Evolutionary conservation across 2,797 vertebrate genomes (phyloP).

Genomic region (Macroramphosus scolopax): DNA sequence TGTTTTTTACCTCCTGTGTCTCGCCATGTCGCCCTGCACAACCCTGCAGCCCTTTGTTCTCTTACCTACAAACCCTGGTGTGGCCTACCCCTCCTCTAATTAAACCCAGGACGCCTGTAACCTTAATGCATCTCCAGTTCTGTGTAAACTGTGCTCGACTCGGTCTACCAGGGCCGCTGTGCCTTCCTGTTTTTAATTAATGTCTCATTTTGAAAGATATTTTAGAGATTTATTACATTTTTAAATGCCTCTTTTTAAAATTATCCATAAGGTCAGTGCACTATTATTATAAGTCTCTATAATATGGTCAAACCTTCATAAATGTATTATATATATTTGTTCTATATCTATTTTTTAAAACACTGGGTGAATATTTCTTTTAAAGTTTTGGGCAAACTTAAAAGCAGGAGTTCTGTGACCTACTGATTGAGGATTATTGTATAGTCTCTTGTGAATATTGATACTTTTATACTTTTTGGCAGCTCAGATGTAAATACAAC

Average conservation of each 20-base stretch:
- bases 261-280: constrained; percentile 78
- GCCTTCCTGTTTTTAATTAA: constrained; percentile 81
- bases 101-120: constrained; percentile 73
- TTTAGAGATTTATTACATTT: constrained; percentile 75
- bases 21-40: constrained; percentile 74
- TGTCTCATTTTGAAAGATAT: constrained; percentile 73
- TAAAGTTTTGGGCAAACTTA: constrained; percentile 77
- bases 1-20: constrained; percentile 84
- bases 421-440: constrained; percentile 84
- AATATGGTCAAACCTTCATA: constrained; percentile 66
- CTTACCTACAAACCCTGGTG: constrained; percentile 72
- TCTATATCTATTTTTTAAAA: constrained; percentile 80
- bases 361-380: constrained; percentile 82
- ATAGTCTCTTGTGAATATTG: constrained; percentile 89
- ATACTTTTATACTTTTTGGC: constrained; percentile 90
- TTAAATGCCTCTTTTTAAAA: constrained; percentile 64
- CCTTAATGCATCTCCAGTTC: constrained; percentile 68
- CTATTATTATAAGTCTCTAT: constrained; percentile 80
- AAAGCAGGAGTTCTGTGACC: constrained; percentile 80
- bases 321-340: constrained; percentile 71
- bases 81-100: constrained; percentile 76
- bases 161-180: constrained; percentile 77
- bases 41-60: constrained; percentile 46
- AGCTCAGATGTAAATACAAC: constrained; percentile 96
- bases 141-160: constrained; percentile 54